Conservation (phyloP, 2,888 invertebrate species). For the Ceraclea dissimilis region DNA sequence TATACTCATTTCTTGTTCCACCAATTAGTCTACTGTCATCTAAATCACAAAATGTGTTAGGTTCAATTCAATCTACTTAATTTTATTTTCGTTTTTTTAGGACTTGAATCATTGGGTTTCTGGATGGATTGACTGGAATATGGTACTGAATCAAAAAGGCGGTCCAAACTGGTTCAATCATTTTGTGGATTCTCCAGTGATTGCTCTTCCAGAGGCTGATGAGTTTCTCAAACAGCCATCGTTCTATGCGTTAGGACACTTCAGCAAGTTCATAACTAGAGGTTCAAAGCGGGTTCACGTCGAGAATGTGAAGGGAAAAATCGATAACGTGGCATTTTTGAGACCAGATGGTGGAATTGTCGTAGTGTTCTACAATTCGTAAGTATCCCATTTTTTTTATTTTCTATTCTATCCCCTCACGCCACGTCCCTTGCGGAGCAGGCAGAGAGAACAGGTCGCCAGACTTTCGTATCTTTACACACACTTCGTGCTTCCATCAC, state of each 20-base stretch:
- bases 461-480: too few relatives aligned
- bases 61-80: too few relatives aligned
- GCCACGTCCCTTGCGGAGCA: too few relatives aligned
- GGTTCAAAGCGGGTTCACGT: conserved; percentile 42
- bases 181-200: conserved; percentile 74
- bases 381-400: conserved; percentile 4
- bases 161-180: conserved; percentile 78
- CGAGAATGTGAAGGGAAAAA: conserved; percentile 18
- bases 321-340: conserved; percentile 22
- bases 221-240: conserved; percentile 88
- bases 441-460: too few relatives aligned
- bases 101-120: conserved; percentile 66
- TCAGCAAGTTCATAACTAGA: conserved; percentile 61
- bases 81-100: conserved; percentile 32
- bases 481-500: too few relatives aligned
- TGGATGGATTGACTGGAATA: conserved; percentile 91
- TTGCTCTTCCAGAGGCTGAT: conserved; percentile 45
- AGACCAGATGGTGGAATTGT: conserved; percentile 23
- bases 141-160: conserved; percentile 63
- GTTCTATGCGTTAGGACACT: conserved; percentile 79
- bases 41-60: too few relatives aligned
- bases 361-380: conserved; percentile 22
- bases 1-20: too few relatives aligned
- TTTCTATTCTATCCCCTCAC: too few relatives aligned
- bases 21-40: too few relatives aligned